phyloP scores from a whole-genome alignment of 1,140 invertebrate species.

The Condylostylus longicornis region DNA sequence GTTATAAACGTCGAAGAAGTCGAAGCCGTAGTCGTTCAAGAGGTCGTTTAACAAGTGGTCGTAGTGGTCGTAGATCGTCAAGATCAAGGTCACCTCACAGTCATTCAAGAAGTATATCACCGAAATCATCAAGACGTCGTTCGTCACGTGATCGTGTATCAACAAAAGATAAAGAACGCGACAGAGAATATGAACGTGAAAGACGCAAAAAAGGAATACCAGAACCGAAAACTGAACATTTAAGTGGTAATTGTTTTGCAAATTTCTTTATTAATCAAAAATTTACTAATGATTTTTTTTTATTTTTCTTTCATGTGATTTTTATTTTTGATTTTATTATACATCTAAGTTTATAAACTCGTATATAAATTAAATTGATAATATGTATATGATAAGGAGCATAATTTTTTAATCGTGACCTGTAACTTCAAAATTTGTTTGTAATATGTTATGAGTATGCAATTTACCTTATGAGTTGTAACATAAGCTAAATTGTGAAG shows the following conservation, averaged over 20 bases:
- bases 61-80: slow-evolving; percentile 29
- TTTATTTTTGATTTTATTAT: too few species aligned
- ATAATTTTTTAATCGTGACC: too few species aligned
- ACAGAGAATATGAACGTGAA: slow-evolving; percentile 62
- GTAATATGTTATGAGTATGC: too few species aligned
- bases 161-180: slow-evolving; percentile 56
- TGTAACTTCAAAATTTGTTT: too few species aligned
- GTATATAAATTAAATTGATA: too few species aligned
- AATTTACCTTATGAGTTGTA: too few species aligned
- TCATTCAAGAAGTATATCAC: slow-evolving; percentile 31
- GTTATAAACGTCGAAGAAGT: slow-evolving; percentile 29
- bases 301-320: too few species aligned
- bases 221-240: slow-evolving; percentile 67
- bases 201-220: slow-evolving; percentile 78
- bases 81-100: slow-evolving; percentile 28
- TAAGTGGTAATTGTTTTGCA: slow-evolving; percentile 47
- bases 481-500: too few species aligned
- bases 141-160: slow-evolving; percentile 41
- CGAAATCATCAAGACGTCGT: slow-evolving; percentile 33
- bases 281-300: too few species aligned
- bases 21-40: slow-evolving; percentile 33
- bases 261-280: too few species aligned
- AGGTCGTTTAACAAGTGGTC: slow-evolving; percentile 30
- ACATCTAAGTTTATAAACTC: too few species aligned
- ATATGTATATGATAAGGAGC: too few species aligned